Evolutionary conservation across 2,888 invertebrate species (phyloP).

Genomic region (Lordiphosa andalusiaca): DNA sequence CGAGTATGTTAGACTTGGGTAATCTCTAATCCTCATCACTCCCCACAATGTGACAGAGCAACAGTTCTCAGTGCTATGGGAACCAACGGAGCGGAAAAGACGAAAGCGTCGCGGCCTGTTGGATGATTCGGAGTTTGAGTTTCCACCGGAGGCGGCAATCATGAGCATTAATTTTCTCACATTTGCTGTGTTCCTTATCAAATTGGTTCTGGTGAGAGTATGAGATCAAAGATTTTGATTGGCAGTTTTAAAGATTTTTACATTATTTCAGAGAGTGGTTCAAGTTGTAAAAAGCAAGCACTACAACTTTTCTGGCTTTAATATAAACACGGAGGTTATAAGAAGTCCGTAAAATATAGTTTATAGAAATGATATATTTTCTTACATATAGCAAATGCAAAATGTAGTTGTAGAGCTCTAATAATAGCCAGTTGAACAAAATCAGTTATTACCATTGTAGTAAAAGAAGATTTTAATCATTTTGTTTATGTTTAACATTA

Average conservation of each 20-base stretch:
- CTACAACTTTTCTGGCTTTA: slow-evolving; percentile 74
- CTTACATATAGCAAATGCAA: no score
- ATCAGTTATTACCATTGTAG: no score
- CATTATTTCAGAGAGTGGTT: slow-evolving; percentile 84
- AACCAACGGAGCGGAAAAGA: slow-evolving; percentile 66
- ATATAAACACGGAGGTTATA: slow-evolving; percentile 51
- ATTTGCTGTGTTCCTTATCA: slow-evolving; percentile 91
- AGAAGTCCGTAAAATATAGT: slow-evolving; percentile 34
- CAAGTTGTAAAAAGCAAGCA: slow-evolving; percentile 84
- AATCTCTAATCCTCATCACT: slow-evolving; percentile 1
- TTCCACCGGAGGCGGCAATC: slow-evolving; percentile 90
- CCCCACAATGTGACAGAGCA: slow-evolving; percentile 77
- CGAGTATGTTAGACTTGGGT: slow-evolving; percentile 6
- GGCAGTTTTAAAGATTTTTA: slow-evolving; percentile 5
- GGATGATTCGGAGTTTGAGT: slow-evolving; percentile 84
- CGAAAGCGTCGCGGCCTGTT: slow-evolving; percentile 72
- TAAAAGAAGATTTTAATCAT: no score
- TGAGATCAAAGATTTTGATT: background rate
- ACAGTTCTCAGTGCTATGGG: slow-evolving; percentile 81
- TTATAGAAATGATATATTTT: no score
- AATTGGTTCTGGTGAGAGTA: slow-evolving; percentile 87
- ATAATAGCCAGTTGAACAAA: no score
- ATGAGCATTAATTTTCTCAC: slow-evolving; percentile 92
- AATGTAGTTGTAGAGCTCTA: no score
- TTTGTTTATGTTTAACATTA: no score